Percentiles rank a stretch among this genome's conserved stretches.
Evolutionary conservation across 2,113 vertebrate genomes (phyloP).

Genomic region (Megaptera novaeangliae): DNA sequence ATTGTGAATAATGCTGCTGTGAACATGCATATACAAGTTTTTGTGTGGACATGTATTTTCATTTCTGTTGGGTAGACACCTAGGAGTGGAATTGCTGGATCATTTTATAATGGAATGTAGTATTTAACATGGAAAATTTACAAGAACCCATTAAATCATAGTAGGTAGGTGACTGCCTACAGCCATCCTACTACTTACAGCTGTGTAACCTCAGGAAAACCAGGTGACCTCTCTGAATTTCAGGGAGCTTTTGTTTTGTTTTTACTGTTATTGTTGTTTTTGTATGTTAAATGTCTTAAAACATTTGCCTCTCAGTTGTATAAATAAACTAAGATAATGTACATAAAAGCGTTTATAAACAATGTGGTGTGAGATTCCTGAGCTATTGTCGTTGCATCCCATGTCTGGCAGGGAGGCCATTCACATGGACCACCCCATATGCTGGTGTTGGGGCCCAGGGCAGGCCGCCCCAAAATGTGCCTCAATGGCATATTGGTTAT

Average conservation of each 20-base stretch:
- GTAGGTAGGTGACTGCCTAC: not conserved
- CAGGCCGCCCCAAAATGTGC: not conserved
- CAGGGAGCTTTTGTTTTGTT: not conserved
- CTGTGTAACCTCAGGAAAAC: not conserved
- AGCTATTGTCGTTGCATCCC: not conserved
- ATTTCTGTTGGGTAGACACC: not conserved
- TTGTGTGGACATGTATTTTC: not conserved
- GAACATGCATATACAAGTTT: not conserved
- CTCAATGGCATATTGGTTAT: not conserved
- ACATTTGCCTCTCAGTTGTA: not conserved
- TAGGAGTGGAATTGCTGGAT: not conserved
- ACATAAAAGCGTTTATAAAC: not conserved
- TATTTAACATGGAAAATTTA: not conserved
- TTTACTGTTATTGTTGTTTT: not conserved
- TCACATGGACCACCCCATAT: accelerated
- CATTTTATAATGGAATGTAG: not conserved
- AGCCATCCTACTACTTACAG: not conserved
- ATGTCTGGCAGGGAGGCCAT: no score
- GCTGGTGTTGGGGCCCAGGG: not conserved
- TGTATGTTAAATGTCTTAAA: not conserved
- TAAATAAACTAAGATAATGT: not conserved
- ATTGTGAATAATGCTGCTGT: not conserved
- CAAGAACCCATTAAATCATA: not conserved
- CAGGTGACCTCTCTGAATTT: not conserved
- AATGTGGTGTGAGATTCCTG: not conserved